Evolutionary conservation across 2,888 invertebrate species (phyloP), one percentile per base, ranked within the genome.

Genomic region (Scaptodrosophila latifasciaeformis): DNA sequence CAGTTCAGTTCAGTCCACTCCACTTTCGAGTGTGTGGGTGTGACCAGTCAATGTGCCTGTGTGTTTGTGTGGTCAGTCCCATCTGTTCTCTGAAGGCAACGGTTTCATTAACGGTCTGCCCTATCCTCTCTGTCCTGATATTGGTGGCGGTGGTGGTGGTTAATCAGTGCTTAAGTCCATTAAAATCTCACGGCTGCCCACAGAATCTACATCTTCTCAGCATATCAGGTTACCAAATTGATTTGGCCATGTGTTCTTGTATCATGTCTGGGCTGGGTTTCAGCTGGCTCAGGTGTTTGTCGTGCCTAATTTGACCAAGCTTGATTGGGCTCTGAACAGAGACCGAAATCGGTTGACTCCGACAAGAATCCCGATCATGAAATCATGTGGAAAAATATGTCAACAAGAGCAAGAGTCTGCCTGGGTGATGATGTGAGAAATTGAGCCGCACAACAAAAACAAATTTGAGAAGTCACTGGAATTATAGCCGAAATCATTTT

Each of bases 181-280:
- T 18, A 39, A 17, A 18, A 42, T 7, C 24, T 42, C 12, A 10
- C 10, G 12, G 19, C 39, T 18, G 19, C 6, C 18, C 17, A 17
- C 39, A 17, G 6, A 44, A 9, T 44, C 13, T 44, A 2, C 2
- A n/a, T 68, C 67, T 82, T 82, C 82, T 77, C 82, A 82, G 83
- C 58, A 53, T 82, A 82, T 82, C 72, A 34, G 62, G 52, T 82
- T 65, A 62, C 84, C 5, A 30, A 40, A 18, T 12, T 18, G 15
- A 17, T 13, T 34, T 27, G 34, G 42, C 43, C 18, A 39, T 29
- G 45, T 21, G 15, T 12, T 49, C 7, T 10, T 13, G 64, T 58
- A 70, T 68, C 61, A 67, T 67, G 62, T 65, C 29, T 35, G 60
- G 40, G 2, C 48, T 43, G 12, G 9, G 45, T 18, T 47, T 37